Conservation (phyloP, 1,140 invertebrate species). For the Myzus persicae region DNA sequence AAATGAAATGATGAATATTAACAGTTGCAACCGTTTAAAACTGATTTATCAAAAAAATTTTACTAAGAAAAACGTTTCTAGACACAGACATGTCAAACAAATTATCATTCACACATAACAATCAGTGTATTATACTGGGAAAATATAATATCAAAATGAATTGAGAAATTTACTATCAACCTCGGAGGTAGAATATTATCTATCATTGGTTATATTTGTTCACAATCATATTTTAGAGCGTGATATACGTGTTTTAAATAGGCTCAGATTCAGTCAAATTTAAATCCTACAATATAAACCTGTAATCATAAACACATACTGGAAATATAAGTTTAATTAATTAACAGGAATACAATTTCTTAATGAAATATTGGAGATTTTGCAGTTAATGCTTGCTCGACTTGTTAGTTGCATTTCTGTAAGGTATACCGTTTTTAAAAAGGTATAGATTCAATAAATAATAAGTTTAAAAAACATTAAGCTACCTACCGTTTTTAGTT, state of each 20-base stretch:
- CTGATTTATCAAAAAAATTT: not conserved
- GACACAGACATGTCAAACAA: not conserved
- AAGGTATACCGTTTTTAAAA: too few relatives aligned
- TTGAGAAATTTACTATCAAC: not conserved
- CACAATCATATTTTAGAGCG: not conserved
- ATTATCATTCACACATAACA: not conserved
- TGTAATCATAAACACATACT: not conserved
- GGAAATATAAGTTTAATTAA: not conserved
- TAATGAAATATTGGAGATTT: not conserved
- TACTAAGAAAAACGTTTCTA: not conserved
- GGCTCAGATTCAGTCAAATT: not conserved
- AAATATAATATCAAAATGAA: slow-evolving; percentile 1
- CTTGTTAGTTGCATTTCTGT: too few relatives aligned
- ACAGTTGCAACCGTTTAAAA: not conserved
- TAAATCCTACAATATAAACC: not conserved
- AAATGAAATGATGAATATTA: not conserved
- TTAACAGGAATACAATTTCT: not conserved
- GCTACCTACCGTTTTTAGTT: not conserved
- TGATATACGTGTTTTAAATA: not conserved
- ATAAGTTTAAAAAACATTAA: not conserved
- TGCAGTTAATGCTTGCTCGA: too few relatives aligned
- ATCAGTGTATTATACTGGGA: not conserved
- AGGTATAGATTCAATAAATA: too few relatives aligned
- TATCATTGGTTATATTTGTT: not conserved
- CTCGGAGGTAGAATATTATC: not conserved